phyloP scores from a whole-genome alignment of 2,797 vertebrate species.

The Enteromius viviparus region DNA sequence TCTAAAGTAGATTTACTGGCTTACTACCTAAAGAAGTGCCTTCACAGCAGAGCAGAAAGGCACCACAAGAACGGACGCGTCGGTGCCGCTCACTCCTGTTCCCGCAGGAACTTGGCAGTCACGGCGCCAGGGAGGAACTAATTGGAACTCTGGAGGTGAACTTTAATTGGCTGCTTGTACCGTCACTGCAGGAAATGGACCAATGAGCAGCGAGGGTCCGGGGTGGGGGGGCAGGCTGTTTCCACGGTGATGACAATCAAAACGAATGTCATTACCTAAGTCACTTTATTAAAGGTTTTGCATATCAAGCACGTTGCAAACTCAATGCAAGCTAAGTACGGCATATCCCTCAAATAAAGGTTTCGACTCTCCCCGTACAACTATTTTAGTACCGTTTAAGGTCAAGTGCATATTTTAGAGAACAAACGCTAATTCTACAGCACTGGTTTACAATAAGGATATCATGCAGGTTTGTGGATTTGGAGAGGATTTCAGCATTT shows the following conservation, averaged over 20 bases:
- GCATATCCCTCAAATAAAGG: conserved; percentile 79
- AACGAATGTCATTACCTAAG: conserved; percentile 90
- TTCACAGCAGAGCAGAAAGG: conserved; percentile 87
- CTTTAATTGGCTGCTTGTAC: conserved; percentile 61
- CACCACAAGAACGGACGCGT: conserved; percentile 79
- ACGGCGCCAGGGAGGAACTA: conserved; percentile 55
- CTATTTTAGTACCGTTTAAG: conserved; percentile 66
- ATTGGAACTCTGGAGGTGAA: conserved; percentile 19
- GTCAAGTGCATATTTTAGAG: conserved; percentile 53
- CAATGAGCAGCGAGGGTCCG: conserved; percentile 64
- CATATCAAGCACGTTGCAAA: conserved; percentile 87
- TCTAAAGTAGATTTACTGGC: conserved; percentile 78
- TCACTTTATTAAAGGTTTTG: conserved; percentile 82
- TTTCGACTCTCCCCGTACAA: conserved; percentile 44
- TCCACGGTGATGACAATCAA: conserved; percentile 89
- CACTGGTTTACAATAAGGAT: conserved; percentile 86
- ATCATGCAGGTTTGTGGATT: conserved; percentile 83
- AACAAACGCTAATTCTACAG: conserved; percentile 59
- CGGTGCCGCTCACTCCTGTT: conserved; percentile 65
- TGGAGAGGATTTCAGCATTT: conserved; percentile 79
- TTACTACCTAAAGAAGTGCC: conserved; percentile 94
- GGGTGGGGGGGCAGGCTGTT: conserved; percentile 60
- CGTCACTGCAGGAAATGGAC: conserved; percentile 66
- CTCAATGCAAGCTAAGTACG: conserved; percentile 82
- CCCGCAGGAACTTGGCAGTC: conserved; percentile 59